Base-by-base conservation (phyloP, 1,140 invertebrate species). In the Sycophaga agraensis region DNA sequence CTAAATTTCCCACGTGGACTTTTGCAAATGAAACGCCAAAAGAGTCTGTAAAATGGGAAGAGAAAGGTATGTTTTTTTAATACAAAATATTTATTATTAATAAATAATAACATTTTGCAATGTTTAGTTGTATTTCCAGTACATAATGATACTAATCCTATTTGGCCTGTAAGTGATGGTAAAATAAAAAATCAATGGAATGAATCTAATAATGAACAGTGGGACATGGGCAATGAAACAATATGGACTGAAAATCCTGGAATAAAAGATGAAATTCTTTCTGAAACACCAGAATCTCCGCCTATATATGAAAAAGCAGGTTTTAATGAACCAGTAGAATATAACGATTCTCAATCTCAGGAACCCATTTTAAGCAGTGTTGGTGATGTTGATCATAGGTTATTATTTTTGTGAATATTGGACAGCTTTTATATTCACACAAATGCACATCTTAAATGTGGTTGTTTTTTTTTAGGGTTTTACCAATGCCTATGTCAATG, bases 221-320 rank as follows among this genome's bases (percentile, higher is more conserved):
- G 78, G 79, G 71, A 78, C 26, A 53, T 73, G 8, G 64, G 59
- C 22, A 72, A 70, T 24, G 76, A 81, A 8, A n/a, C 70, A 11
- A 62, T 48, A 16, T 80, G 79, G 78, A 58, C 70, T 0, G 65
- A 65, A n/a, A 59, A 56, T 21, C 66, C 69, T 16, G 67, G 70
- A 35, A 66, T 63, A 12, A 79, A 80, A 58, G 70, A 45, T 42
- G 69, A 70, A 31, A 67, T 73, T 21, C 49, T 76, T 0, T 70
- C 71, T 0, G 84, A 86, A 68, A 87, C 86, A 2, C 87, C 87
- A 6, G 85, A 86, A 66, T 88, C 87, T 50, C 88, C 88, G 4
- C 86, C 87, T 0, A 79, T 84, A 35, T 88, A 85, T 63, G 87
- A 88, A 64, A 86, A 87, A 67, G 78, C 75, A 43, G 76, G 78